Evolutionary conservation across 2,888 invertebrate species (phyloP).

Genomic region (Siphlonurus alternatus): DNA sequence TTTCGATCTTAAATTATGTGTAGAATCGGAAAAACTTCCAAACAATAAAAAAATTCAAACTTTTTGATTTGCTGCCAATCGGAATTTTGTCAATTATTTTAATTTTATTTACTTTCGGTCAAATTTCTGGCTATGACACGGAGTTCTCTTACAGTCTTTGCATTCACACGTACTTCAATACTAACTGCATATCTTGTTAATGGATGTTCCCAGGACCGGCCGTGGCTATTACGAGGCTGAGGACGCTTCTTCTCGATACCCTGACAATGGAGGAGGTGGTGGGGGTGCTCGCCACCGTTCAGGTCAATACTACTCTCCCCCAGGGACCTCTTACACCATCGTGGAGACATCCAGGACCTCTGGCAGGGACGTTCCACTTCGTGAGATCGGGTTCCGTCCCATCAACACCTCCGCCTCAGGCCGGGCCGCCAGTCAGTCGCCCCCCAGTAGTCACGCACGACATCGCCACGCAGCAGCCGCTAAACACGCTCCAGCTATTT

Average conservation of each 20-base stretch:
- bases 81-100: too few species aligned
- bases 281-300: slow-evolving; percentile 30
- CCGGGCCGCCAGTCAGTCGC: slow-evolving; percentile 10
- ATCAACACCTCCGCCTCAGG: slow-evolving; percentile 26
- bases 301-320: slow-evolving; percentile 70
- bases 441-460: background rate
- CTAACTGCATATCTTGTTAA: too few species aligned
- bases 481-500: slow-evolving; percentile 60
- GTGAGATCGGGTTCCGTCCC: slow-evolving; percentile 18
- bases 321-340: slow-evolving; percentile 77
- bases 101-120: too few species aligned
- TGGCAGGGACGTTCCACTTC: background rate
- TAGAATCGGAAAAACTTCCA: too few species aligned
- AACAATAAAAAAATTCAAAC: too few species aligned
- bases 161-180: too few species aligned
- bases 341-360: slow-evolving; percentile 38
- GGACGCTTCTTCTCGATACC: slow-evolving; percentile 22
- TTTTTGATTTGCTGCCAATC: too few species aligned
- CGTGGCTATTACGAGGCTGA: slow-evolving; percentile 26
- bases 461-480: slow-evolving; percentile 28
- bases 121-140: too few species aligned
- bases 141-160: too few species aligned
- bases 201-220: slow-evolving; percentile 13
- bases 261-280: slow-evolving; percentile 21
- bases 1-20: too few species aligned